Percentiles rank a stretch among this genome's conserved stretches.
Evolutionary conservation across 2,797 vertebrate species (phyloP).

Genomic region (Pseudochromis fuscus): DNA sequence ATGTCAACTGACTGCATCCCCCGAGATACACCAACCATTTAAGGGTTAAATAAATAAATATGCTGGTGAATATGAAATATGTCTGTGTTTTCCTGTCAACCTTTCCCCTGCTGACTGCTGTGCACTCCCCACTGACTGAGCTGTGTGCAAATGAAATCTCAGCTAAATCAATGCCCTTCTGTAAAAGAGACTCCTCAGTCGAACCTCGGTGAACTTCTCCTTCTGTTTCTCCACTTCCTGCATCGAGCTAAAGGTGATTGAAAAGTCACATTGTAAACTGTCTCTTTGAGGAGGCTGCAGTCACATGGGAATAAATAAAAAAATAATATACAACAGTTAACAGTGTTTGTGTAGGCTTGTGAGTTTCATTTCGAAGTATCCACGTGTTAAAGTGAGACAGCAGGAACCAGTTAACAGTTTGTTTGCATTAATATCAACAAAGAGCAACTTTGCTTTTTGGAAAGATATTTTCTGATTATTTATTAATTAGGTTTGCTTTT

Average conservation of each 20-base stretch:
- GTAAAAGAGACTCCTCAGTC: slow-evolving; percentile 36
- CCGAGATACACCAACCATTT: too few species aligned
- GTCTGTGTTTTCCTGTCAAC: slow-evolving; percentile 36
- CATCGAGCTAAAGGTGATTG: slow-evolving; percentile 27
- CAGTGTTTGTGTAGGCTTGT: slow-evolving; percentile 12
- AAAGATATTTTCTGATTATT: too few species aligned
- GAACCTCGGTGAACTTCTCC: slow-evolving; percentile 21
- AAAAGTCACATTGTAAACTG: slow-evolving; percentile 29
- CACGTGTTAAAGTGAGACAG: background rate
- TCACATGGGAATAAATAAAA: slow-evolving; percentile 11
- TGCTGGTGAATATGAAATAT: too few species aligned
- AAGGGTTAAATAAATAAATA: too few species aligned
- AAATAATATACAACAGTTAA: slow-evolving; percentile 17
- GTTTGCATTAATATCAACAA: too few species aligned
- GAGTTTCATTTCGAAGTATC: slow-evolving; percentile 6
- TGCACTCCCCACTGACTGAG: slow-evolving; percentile 26
- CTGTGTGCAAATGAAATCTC: slow-evolving; percentile 42
- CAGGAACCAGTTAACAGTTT: too few species aligned
- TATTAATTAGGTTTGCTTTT: too few species aligned
- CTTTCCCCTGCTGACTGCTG: slow-evolving; percentile 19
- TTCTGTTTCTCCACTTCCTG: slow-evolving; percentile 5
- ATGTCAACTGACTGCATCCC: too few species aligned
- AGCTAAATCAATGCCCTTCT: slow-evolving; percentile 46
- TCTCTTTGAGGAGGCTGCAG: slow-evolving; percentile 15
- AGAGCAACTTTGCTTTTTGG: too few species aligned